Evolutionary conservation across 1,140 invertebrate species (phyloP).

Genomic region (Drosophila paulistorum): DNA sequence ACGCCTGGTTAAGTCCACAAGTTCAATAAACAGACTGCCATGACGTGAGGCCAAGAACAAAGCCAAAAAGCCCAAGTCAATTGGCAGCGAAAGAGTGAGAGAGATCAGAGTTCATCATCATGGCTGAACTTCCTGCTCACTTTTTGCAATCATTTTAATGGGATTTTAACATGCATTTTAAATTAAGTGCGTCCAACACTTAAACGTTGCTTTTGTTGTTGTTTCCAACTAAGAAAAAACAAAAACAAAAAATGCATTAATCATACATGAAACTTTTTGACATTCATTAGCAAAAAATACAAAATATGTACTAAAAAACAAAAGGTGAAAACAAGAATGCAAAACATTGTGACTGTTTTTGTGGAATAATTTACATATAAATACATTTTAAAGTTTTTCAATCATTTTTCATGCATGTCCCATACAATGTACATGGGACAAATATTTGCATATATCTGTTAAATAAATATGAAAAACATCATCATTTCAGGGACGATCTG

Average conservation of each 20-base stretch:
- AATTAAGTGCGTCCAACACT: slow-evolving; percentile 71
- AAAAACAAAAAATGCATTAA: slow-evolving; percentile 58
- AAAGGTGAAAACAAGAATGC: slow-evolving; percentile 8
- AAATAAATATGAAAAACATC: background rate
- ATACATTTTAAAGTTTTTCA: slow-evolving; percentile 1
- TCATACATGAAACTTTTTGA: slow-evolving; percentile 30
- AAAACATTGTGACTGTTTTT: slow-evolving; percentile 30
- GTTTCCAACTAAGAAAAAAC: slow-evolving; percentile 33
- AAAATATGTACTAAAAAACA: background rate
- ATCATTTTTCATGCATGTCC: background rate
- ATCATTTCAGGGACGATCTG: background rate
- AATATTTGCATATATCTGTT: slow-evolving; percentile 15
- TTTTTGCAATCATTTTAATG: slow-evolving; percentile 48
- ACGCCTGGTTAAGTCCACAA: slow-evolving; percentile 26
- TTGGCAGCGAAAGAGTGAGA: slow-evolving; percentile 15
- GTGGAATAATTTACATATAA: slow-evolving; percentile 3
- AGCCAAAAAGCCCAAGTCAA: background rate
- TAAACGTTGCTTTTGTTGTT: slow-evolving; percentile 47
- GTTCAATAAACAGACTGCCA: slow-evolving; percentile 66
- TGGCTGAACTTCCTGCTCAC: slow-evolving; percentile 59
- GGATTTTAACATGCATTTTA: slow-evolving; percentile 75
- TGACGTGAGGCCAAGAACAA: background rate
- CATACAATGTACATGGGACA: background rate
- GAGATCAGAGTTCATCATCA: slow-evolving; percentile 31
- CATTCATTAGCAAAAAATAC: slow-evolving; percentile 26